Evolutionary conservation across 2,113 vertebrate genomes (phyloP).

Genomic region (Pungitius pungitius): DNA sequence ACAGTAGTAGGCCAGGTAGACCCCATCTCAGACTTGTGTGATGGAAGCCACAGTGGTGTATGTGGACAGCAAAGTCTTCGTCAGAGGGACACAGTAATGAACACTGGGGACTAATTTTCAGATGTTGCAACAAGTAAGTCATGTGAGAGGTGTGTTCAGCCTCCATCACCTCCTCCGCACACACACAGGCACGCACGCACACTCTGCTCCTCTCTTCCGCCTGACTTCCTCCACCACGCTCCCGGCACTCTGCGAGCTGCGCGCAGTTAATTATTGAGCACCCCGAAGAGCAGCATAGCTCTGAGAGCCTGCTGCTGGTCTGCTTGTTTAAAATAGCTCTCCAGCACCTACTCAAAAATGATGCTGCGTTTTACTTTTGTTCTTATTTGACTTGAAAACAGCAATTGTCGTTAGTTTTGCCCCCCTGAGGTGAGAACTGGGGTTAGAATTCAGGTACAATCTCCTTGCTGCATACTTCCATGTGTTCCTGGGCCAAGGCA

Average conservation of each 20-base stretch:
- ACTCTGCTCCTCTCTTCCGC: constrained; percentile 53
- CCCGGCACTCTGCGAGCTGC: constrained; percentile 56
- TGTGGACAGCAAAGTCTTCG: constrained; percentile 5
- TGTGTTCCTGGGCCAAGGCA: neutral
- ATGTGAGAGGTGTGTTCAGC: constrained; percentile 20
- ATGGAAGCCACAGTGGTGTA: neutral
- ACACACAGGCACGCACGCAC: constrained; percentile 5
- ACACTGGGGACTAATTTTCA: constrained; percentile 48
- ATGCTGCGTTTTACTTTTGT: constrained; percentile 9
- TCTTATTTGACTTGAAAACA: neutral
- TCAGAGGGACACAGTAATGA: constrained; percentile 39
- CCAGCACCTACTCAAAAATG: constrained; percentile 35
- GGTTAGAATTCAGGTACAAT: neutral
- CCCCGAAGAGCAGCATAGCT: constrained; percentile 56
- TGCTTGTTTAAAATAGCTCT: constrained; percentile 62
- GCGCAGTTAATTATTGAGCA: constrained; percentile 78
- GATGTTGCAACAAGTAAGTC: constrained; percentile 44
- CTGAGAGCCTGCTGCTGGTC: constrained; percentile 46
- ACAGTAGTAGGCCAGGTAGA: neutral
- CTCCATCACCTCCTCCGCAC: neutral
- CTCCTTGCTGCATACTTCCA: neutral
- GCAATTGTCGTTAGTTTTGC: neutral
- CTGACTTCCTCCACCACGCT: constrained; percentile 69
- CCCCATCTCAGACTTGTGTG: neutral
- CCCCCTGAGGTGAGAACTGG: neutral